Evolutionary conservation across 2,888 invertebrate genomes (phyloP).

Genomic region (Trichacis sp.): DNA sequence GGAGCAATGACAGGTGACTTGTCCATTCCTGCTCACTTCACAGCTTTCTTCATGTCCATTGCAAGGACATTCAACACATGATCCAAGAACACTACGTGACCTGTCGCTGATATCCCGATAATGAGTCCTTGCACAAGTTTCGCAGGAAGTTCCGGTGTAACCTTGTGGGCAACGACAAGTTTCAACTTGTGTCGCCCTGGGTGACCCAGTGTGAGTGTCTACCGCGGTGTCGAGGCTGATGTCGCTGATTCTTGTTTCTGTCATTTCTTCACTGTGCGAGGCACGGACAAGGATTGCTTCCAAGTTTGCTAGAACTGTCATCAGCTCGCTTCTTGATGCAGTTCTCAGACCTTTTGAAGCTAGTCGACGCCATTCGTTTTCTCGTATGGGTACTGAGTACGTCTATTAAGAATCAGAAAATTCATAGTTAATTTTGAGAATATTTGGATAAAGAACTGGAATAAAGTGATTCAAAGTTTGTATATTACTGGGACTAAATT

Average conservation of each 20-base stretch:
- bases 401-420: conserved; percentile 66
- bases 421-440: neutral
- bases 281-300: conserved; percentile 88
- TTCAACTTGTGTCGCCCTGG: conserved; percentile 83
- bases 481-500: too few relatives aligned
- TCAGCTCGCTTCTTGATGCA: conserved; percentile 83
- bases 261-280: conserved; percentile 75
- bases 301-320: conserved; percentile 86
- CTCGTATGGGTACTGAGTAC: conserved; percentile 76
- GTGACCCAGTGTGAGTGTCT: conserved; percentile 73
- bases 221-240: conserved; percentile 89
- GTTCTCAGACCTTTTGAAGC: conserved; percentile 71
- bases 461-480: too few relatives aligned
- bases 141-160: conserved; percentile 87
- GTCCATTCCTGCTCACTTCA: conserved; percentile 69
- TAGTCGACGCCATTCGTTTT: conserved; percentile 76
- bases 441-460: too few relatives aligned
- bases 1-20: conserved; percentile 78
- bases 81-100: conserved; percentile 70
- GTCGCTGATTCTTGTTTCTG: conserved; percentile 81
- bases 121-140: conserved; percentile 78
- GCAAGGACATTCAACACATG: conserved; percentile 83
- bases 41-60: conserved; percentile 80
- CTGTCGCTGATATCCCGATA: conserved; percentile 76
- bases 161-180: conserved; percentile 87